Percentiles rank a stretch among this genome's conserved stretches.
Conservation (phyloP, 2,888 invertebrate species). For the Apodemia mormo region DNA sequence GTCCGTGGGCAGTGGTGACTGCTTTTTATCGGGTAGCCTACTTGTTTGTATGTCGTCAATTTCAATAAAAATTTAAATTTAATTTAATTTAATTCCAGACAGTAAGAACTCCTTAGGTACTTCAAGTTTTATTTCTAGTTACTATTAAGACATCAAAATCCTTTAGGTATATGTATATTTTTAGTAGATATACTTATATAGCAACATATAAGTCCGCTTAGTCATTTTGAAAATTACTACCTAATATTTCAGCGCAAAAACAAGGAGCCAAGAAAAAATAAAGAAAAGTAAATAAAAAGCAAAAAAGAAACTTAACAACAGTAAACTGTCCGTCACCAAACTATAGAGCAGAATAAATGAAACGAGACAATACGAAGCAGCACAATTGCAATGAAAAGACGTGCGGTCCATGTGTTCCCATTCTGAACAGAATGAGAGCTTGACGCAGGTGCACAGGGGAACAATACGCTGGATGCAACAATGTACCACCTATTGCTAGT, state of each 20-base stretch:
- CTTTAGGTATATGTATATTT: too few species aligned
- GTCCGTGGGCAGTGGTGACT: too few species aligned
- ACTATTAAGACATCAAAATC: too few species aligned
- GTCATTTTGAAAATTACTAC: neutral
- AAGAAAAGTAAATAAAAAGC: constrained; percentile 8
- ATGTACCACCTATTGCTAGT: constrained; percentile 47
- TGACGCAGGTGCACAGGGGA: constrained; percentile 58
- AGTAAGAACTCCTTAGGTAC: too few species aligned
- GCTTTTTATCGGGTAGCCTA: too few species aligned
- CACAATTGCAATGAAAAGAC: constrained; percentile 78
- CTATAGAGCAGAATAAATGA: constrained; percentile 62
- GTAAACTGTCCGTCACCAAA: constrained; percentile 51
- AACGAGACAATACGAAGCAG: constrained; percentile 69
- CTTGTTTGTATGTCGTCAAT: too few species aligned
- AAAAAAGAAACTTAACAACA: constrained; percentile 34
- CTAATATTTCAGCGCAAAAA: neutral
- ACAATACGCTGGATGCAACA: constrained; percentile 59
- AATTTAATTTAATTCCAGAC: too few species aligned
- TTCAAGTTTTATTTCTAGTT: too few species aligned
- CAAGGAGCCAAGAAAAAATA: neutral
- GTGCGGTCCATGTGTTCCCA: constrained; percentile 67
- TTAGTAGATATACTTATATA: neutral
- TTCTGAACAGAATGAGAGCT: constrained; percentile 67
- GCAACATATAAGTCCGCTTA: neutral
- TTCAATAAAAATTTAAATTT: too few species aligned